Evolutionary conservation across 2,797 vertebrate species (phyloP).

Genomic region (Enteromius thamalakanensis): DNA sequence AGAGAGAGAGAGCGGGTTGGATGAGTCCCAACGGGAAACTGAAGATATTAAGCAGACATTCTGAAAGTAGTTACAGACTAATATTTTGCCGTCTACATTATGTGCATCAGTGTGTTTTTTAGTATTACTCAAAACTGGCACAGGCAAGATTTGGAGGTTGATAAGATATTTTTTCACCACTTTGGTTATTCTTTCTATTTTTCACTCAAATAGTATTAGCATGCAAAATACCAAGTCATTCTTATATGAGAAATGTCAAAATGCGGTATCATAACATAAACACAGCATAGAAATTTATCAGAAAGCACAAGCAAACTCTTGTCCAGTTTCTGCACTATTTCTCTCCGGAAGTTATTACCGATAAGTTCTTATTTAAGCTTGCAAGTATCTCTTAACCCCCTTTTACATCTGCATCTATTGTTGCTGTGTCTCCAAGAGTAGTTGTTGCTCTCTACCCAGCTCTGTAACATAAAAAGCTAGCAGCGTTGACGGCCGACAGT

Average conservation of each 20-base stretch:
- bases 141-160: background rate
- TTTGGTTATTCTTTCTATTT: background rate
- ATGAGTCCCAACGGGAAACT: background rate
- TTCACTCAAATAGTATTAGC: background rate
- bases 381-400: background rate
- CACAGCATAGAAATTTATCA: background rate
- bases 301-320: background rate
- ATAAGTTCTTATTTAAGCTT: background rate
- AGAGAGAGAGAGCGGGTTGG: conserved; percentile 19
- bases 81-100: conserved; percentile 16
- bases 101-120: background rate
- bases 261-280: background rate
- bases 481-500: too few species aligned
- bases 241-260: background rate
- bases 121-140: background rate
- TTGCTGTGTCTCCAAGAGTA: too few species aligned
- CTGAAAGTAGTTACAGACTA: conserved; percentile 34
- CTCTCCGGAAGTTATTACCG: background rate
- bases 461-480: too few species aligned
- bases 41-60: conserved; percentile 21
- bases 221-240: background rate
- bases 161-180: background rate
- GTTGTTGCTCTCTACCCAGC: too few species aligned
- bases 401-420: background rate
- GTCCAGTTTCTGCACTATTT: background rate